Evolutionary conservation across 2,888 invertebrate genomes (phyloP).

Genomic region (Eilema griseolum): DNA sequence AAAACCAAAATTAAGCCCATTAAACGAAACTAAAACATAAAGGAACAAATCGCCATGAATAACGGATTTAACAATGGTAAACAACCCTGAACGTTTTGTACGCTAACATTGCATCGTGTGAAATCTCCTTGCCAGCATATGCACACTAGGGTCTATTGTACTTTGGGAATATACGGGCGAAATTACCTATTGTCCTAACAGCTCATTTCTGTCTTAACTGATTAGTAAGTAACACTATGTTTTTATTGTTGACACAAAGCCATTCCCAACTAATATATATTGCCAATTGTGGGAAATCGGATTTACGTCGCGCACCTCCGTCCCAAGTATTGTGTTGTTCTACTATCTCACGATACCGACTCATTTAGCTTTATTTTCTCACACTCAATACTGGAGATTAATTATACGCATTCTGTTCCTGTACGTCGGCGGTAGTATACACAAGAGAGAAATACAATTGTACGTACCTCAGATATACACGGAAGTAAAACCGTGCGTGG

Average conservation of each 20-base stretch:
- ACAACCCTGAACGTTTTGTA: slow-evolving; percentile 51
- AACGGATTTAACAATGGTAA: slow-evolving; percentile 52
- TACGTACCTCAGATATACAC: slow-evolving; percentile 51
- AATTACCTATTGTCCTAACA: slow-evolving; percentile 77
- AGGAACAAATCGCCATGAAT: slow-evolving; percentile 45
- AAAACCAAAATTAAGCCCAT: background rate
- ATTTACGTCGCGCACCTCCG: slow-evolving; percentile 59
- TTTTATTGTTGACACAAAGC: slow-evolving; percentile 77
- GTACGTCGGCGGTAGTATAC: slow-evolving; percentile 47
- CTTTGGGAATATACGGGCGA: slow-evolving; percentile 68
- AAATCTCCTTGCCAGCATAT: slow-evolving; percentile 59
- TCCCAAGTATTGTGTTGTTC: slow-evolving; percentile 70
- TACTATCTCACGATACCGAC: slow-evolving; percentile 71
- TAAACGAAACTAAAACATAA: slow-evolving; percentile 21
- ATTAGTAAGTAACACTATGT: slow-evolving; percentile 76
- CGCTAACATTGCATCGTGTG: slow-evolving; percentile 60
- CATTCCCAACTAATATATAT: slow-evolving; percentile 72
- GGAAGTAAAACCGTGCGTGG: slow-evolving; percentile 55
- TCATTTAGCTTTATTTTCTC: slow-evolving; percentile 76
- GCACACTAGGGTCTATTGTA: slow-evolving; percentile 63
- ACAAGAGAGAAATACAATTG: slow-evolving; percentile 58
- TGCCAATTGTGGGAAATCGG: slow-evolving; percentile 74
- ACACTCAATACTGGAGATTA: slow-evolving; percentile 73
- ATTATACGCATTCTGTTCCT: slow-evolving; percentile 71
- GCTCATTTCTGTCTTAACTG: slow-evolving; percentile 72